Evolutionary conservation across 2,888 invertebrate genomes (phyloP).

Genomic region (Adelognathus sp.): DNA sequence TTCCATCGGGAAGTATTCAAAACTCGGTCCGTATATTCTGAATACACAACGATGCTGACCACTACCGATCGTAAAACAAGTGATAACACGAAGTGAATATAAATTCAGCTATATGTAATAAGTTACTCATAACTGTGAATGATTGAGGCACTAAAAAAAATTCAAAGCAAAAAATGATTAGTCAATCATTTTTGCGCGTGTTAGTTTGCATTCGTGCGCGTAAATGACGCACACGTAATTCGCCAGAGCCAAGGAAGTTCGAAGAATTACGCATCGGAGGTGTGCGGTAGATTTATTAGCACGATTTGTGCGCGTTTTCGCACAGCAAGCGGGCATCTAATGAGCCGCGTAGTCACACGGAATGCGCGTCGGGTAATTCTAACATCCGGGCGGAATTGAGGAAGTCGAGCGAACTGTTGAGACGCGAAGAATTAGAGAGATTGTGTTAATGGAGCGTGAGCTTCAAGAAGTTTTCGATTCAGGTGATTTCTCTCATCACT

Average conservation of each 20-base stretch:
- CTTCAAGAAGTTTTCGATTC: not conserved
- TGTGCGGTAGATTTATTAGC: not conserved
- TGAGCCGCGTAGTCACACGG: slow-evolving; percentile 43
- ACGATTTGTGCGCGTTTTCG: slow-evolving; percentile 17
- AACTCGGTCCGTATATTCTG: too few relatives aligned
- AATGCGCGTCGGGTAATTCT: slow-evolving; percentile 34
- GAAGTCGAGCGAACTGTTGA: slow-evolving; percentile 4
- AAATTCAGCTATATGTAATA: too few relatives aligned
- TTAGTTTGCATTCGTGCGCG: not conserved
- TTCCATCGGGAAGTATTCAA: too few relatives aligned
- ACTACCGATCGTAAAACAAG: too few relatives aligned
- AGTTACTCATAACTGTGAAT: too few relatives aligned
- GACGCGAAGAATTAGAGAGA: not conserved
- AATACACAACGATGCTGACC: too few relatives aligned
- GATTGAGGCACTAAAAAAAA: too few relatives aligned
- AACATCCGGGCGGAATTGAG: slow-evolving; percentile 33
- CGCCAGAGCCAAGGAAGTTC: not conserved
- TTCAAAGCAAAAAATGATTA: too few relatives aligned
- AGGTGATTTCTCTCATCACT: slow-evolving; percentile 1
- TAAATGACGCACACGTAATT: slow-evolving; percentile 35
- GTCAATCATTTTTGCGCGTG: not conserved
- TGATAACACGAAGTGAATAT: too few relatives aligned
- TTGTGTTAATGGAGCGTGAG: not conserved
- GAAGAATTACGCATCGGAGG: not conserved
- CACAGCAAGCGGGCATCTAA: slow-evolving; percentile 17